phyloP scores from a whole-genome alignment of 2,888 invertebrate species.

The Endotricha flammealis region DNA sequence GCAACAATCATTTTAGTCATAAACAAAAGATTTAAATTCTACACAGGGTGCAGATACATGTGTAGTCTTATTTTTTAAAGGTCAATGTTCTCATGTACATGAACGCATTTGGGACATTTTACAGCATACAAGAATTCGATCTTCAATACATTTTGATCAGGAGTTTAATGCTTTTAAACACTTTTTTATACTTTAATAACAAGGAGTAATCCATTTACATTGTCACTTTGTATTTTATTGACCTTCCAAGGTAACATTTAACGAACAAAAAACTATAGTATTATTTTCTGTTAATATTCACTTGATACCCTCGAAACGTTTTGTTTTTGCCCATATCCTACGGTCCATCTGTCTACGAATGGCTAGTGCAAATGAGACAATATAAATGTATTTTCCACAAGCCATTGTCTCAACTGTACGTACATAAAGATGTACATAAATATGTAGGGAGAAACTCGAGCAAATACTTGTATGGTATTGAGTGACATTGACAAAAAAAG shows the following conservation, averaged over 20 bases:
- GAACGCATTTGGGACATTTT: too few species aligned
- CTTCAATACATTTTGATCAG: too few species aligned
- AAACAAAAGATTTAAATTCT: too few species aligned
- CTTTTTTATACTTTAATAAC: too few species aligned
- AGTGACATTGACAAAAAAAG: slow-evolving; percentile 24
- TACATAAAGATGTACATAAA: slow-evolving; percentile 29
- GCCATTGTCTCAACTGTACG: slow-evolving; percentile 29
- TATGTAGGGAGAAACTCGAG: slow-evolving; percentile 27
- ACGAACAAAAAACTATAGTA: slow-evolving; percentile 7
- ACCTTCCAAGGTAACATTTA: slow-evolving; percentile 8
- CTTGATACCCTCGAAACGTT: slow-evolving; percentile 7
- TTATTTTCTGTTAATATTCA: slow-evolving; percentile 9
- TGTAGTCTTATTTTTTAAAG: too few species aligned
- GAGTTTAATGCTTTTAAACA: too few species aligned
- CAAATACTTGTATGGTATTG: slow-evolving; percentile 30
- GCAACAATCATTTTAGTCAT: too few species aligned
- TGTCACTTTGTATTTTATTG: slow-evolving; percentile 1
- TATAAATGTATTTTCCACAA: slow-evolving; percentile 14
- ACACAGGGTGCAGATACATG: too few species aligned
- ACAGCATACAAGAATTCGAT: too few species aligned
- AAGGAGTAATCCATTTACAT: too few species aligned
- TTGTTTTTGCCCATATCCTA: slow-evolving; percentile 8
- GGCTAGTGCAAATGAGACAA: slow-evolving; percentile 21
- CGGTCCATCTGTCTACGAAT: slow-evolving; percentile 9
- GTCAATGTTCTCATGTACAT: too few species aligned